A percentile compares a stretch with the other conserved stretches of the same genome.
phyloP scores from a whole-genome alignment of 2,888 invertebrate genomes.

The Anthophora plumipes region DNA sequence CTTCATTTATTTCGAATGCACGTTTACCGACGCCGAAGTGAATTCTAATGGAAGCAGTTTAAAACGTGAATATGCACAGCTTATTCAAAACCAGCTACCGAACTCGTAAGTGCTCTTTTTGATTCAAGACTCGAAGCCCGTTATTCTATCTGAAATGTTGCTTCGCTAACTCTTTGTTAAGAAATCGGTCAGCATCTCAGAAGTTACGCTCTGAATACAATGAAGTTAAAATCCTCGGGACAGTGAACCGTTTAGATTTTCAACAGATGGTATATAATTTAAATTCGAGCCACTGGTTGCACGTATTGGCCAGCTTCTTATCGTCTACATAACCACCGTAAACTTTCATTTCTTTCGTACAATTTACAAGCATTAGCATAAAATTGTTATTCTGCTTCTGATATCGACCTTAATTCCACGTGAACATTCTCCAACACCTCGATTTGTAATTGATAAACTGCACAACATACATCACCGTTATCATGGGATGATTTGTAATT shows the following conservation, averaged over 20 bases:
- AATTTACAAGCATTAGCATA: not conserved
- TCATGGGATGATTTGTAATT: no score
- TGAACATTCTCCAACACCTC: no score
- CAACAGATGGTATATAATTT: not conserved
- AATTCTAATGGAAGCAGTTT: constrained; percentile 12
- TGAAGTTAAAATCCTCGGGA: not conserved
- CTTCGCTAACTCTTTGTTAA: not conserved
- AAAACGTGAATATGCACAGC: not conserved
- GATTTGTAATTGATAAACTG: no score
- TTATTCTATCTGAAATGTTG: not conserved
- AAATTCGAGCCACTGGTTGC: constrained; percentile 11
- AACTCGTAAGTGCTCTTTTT: not conserved
- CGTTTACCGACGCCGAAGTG: not conserved
- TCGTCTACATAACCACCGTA: not conserved
- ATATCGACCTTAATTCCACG: not conserved
- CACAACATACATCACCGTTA: no score
- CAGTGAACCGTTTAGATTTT: not conserved
- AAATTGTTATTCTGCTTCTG: not conserved
- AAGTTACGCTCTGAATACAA: not conserved
- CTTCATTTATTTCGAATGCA: not conserved
- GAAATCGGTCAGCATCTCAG: not conserved
- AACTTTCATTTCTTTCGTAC: no score
- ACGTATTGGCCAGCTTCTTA: not conserved
- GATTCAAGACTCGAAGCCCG: not conserved
- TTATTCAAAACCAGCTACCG: not conserved